Evolutionary conservation across 2,113 vertebrate genomes (phyloP), one percentile per base, ranked within the genome.

Genomic region (Chloroceryle aenea): DNA sequence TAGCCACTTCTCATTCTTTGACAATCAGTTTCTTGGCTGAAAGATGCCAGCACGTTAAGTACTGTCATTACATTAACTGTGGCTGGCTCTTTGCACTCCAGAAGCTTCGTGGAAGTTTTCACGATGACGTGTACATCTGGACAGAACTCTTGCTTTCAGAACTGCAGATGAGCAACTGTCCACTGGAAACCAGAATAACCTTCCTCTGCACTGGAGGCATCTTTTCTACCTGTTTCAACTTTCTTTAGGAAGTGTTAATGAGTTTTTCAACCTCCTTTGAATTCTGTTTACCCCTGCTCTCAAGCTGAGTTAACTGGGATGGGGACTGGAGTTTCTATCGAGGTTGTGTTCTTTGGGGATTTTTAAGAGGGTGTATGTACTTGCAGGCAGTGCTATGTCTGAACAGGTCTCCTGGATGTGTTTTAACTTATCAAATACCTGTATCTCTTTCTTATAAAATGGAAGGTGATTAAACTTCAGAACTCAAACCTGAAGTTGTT

Each of bases 31-130:
- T 34, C 25, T 63, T 42, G 23, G 36, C 50, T 5, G 4, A 29
- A 61, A 63, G 12, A 13, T 3, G 6, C 21, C 27, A 0, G 0
- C 10, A 8, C 30, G 66, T 58, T 12, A 38, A 47, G 40, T 43
- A 10, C 56, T 48, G 3, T 14, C 4, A 3, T 4, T 21, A 0
- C 1, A 34, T 3, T 43, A 62, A 30, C 9, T 1, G 7, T 7
- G 61, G 71, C 29, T 86, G 71, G 52, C 43, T 81, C 12, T 45
- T 20, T 21, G 58, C 25, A 38, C 11, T 83, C 38, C 21, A 55
- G 61, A 50, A 43, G 20, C 78, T 74, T 47, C 20, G 26, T 12
- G 26, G 69, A 58, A 47, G 6, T 34, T n/a, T 52, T 50, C 30
- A 25, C 56, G 2, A 0, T 19, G 43, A 78, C 2, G 10, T 7